These are phyloP conservation scores for Channa argus DNA, from an alignment of 2,113 vertebrate species.

Conservation along the genomic window DNA sequence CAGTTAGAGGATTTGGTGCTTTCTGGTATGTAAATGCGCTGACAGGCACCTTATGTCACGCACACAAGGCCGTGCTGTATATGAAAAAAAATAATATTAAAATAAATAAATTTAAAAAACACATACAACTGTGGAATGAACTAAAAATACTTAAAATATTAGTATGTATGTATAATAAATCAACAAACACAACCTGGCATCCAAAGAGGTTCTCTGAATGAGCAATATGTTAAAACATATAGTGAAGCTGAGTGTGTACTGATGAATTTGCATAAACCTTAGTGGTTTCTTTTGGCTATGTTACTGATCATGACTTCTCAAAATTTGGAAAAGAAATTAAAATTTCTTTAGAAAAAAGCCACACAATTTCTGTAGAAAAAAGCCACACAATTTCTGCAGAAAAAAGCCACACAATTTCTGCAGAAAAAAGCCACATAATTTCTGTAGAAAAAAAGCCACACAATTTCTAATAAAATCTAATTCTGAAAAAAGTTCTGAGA, in stretches of 20 bases:
- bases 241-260: not conserved
- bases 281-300: not conserved
- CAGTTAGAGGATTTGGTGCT: not conserved
- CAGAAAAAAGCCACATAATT: not conserved
- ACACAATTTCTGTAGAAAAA: too few relatives aligned
- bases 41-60: not conserved
- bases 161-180: not conserved
- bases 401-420: too few relatives aligned
- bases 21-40: not conserved
- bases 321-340: not conserved
- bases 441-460: too few relatives aligned
- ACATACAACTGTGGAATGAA: too few relatives aligned
- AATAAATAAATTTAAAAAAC: too few relatives aligned
- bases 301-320: not conserved
- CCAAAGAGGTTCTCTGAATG: not conserved
- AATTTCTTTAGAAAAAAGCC: not conserved
- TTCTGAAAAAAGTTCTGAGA: too few relatives aligned
- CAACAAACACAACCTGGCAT: not conserved
- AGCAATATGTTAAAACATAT: not conserved
- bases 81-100: too few relatives aligned
- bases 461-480: too few relatives aligned
- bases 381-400: not conserved
- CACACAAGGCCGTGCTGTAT: not conserved
- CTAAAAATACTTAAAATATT: not conserved
- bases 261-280: not conserved